Evolutionary conservation across 2,113 vertebrate genomes (phyloP), one percentile per base, ranked within the genome.

Genomic region (Xenopus laevis): DNA sequence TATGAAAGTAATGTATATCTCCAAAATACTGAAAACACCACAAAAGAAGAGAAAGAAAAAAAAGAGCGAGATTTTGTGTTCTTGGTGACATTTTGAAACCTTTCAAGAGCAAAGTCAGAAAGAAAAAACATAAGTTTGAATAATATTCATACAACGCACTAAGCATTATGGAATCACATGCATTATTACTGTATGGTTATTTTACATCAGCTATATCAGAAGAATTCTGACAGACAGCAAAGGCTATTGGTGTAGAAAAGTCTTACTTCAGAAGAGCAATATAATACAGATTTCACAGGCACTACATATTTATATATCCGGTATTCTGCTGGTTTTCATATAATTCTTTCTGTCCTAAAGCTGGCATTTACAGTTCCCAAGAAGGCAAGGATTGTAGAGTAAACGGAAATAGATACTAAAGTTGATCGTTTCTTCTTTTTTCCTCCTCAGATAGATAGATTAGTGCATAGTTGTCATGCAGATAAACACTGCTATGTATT

Each of bases 261-360:
- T 91, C 89, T 91, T 92, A 92, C 87, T 91, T 94, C 90, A 94
- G 93, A 94, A 93, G 92, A 94, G 93, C 90, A 88, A 92, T 95
- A 98, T 93, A 94, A 96, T 96, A 98, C 95, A 97, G 91, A 91
- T 93, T 94, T 97, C 92, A 96, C 96, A 98, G 96, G 96, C 96
- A 98, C 96, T 97, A 95, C 93, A 95, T 94, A n/a, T 94, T 93
- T 91, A 93, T 93, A 95, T 93, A 95, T 94, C 87, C 88, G 90
- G 91, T 95, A 95, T 95, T 97, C 95, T 98, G 96, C 96, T 98
- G 95, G 96, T 98, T 96, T 94, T 92, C 86, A 89, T 92, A 94
- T 90, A 92, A 91, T 87, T 93, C 87, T 86, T 93, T 93, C 88
- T 92, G 91, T 94, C 92, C 91, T 91, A 93, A 93, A 95, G 93